phyloP scores from a whole-genome alignment of 1,140 invertebrate genomes.

The Drosophila tropicalis region DNA sequence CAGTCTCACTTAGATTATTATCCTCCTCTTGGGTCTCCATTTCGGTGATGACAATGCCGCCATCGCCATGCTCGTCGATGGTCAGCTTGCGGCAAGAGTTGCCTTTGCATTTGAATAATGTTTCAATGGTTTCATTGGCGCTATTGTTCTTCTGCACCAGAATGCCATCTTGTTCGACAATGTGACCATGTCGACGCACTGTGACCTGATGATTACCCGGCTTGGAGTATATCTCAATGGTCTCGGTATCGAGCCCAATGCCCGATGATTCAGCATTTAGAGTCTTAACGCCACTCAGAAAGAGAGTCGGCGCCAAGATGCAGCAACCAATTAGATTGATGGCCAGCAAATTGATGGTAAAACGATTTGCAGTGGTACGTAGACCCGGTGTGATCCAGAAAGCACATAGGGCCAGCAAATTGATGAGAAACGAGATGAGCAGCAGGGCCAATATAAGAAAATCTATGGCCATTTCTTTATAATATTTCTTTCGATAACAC shows the following conservation, averaged over 20 bases:
- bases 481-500: conserved; percentile 45
- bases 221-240: conserved; percentile 73
- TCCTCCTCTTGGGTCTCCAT: conserved; percentile 71
- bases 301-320: conserved; percentile 76
- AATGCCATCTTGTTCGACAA: conserved; percentile 76
- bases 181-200: conserved; percentile 65
- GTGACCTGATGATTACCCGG: conserved; percentile 76
- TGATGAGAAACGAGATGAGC: conserved; percentile 80
- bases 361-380: conserved; percentile 82
- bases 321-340: conserved; percentile 81
- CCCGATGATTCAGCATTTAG: conserved; percentile 20
- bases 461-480: conserved; percentile 80
- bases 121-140: conserved; percentile 61
- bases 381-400: conserved; percentile 82
- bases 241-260: conserved; percentile 29
- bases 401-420: conserved; percentile 79
- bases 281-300: conserved; percentile 56
- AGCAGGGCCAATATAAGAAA: conserved; percentile 80
- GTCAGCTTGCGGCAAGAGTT: conserved; percentile 72
- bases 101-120: conserved; percentile 73
- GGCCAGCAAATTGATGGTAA: conserved; percentile 81
- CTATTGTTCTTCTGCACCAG: conserved; percentile 54
- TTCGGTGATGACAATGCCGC: conserved; percentile 69
- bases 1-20: conserved; percentile 50
- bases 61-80: conserved; percentile 70